Conservation (phyloP, 2,888 invertebrate species). For the Pyrgus malvae region DNA sequence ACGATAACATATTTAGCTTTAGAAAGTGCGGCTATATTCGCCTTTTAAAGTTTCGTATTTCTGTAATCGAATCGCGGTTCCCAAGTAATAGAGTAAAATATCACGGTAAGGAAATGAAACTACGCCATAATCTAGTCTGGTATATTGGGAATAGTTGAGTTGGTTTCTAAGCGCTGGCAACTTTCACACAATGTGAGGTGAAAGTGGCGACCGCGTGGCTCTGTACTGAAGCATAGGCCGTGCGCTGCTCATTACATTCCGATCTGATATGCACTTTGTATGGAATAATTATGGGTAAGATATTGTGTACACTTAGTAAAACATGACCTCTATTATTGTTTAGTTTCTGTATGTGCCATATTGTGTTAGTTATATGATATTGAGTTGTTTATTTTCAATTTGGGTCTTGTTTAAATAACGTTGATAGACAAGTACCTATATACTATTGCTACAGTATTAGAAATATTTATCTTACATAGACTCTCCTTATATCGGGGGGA, state of each 20-base stretch:
- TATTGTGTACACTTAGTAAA: constrained; percentile 43
- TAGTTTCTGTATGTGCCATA: too few relatives aligned
- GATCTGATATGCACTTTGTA: constrained; percentile 62
- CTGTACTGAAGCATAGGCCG: constrained; percentile 53
- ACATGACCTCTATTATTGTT: constrained; percentile 36
- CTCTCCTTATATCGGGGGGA: too few relatives aligned
- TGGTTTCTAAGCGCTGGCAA: constrained; percentile 61
- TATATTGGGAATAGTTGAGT: constrained; percentile 36
- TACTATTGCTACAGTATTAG: too few relatives aligned
- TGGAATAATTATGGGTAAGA: constrained; percentile 41
- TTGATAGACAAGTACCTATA: too few relatives aligned
- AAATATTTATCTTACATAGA: too few relatives aligned
- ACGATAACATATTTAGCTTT: too few relatives aligned
- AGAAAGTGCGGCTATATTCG: too few relatives aligned
- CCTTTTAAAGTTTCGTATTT: too few relatives aligned
- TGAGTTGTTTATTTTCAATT: too few relatives aligned
- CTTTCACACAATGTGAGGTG: constrained; percentile 73
- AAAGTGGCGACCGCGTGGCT: constrained; percentile 64
- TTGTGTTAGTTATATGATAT: too few relatives aligned
- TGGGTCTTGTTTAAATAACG: too few relatives aligned
- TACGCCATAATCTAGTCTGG: constrained; percentile 6
- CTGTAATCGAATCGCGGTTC: neutral
- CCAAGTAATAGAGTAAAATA: neutral
- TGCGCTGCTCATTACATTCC: constrained; percentile 69
- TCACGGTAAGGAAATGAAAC: constrained; percentile 14